Evolutionary conservation across 2,888 invertebrate species (phyloP), one percentile per base, ranked within the genome.

Genomic region (Trilocha varians): DNA sequence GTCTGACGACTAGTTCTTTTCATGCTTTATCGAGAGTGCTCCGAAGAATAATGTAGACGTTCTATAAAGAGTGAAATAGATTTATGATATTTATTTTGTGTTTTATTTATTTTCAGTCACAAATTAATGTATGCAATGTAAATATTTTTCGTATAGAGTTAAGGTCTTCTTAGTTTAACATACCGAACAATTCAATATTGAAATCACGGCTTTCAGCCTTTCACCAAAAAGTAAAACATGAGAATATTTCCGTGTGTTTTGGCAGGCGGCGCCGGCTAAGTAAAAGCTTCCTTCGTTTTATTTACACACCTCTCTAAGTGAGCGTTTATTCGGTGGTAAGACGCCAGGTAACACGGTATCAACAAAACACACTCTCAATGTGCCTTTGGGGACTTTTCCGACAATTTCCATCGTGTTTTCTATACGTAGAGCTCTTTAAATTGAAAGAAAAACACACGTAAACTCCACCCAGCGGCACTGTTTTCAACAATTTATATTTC

Each of bases 251-350:
- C 3, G 25, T 25, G 11, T 25, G 25, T 25, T 49, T 47, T 52
- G 41, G 48, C 52, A 56, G 59, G 55, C 43, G 54, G 50, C 52
- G 46, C 46, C 46, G 46, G 55, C 54, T 55, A 62, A 67, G 70
- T 66, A 62, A 73, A 70, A 73, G 65, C 70, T 66, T 62, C 59
- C 53, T 50, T 48, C 55, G 49, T 59, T 50, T 58, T 76, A 70
- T 76, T 76, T 75, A 78, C 76, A 70, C 57, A 69, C 65, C 75
- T 69, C 75, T 78, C 63, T 52, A 60, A 59, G 53, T 42, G 59
- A 63, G 54, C 62, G 64, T 69, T 70, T 76, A 63, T 67, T 63
- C 55, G 55, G 59, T 48, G 62, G 58, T 60, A 63, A 65, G 62
- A 56, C 45, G 58, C 48, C 60, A 60, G 62, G 57, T 61, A 62